Conservation (phyloP, 2,888 invertebrate species). For the Polymixis lichenea region DNA sequence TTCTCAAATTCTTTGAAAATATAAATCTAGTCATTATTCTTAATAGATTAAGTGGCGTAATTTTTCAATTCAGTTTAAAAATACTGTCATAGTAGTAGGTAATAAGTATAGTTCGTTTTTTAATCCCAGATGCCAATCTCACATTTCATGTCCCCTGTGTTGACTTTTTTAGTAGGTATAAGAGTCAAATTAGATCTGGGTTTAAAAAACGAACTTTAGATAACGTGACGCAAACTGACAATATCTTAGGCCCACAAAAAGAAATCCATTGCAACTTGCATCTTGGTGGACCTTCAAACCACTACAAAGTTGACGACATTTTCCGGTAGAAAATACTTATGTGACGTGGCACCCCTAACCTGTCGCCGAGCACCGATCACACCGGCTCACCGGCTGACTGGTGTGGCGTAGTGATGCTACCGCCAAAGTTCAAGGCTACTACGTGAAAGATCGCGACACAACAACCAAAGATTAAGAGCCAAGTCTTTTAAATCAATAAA, state of each 20-base stretch:
- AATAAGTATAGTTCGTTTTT: too few relatives aligned
- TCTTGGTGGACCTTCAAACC: slow-evolving; percentile 15
- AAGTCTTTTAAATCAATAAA: slow-evolving; percentile 33
- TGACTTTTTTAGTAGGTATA: too few relatives aligned
- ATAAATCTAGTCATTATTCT: background rate
- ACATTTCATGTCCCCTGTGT: too few relatives aligned
- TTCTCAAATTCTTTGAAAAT: slow-evolving; percentile 23
- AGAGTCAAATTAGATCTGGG: too few relatives aligned
- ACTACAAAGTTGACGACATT: slow-evolving; percentile 1
- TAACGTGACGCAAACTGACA: background rate
- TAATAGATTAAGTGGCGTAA: background rate
- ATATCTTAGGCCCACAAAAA: background rate
- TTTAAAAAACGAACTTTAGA: too few relatives aligned
- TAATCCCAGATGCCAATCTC: too few relatives aligned
- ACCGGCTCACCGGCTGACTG: slow-evolving; percentile 5
- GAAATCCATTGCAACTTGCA: slow-evolving; percentile 4
- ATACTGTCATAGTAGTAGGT: background rate
- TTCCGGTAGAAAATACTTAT: slow-evolving; percentile 39
- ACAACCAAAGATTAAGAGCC: slow-evolving; percentile 32
- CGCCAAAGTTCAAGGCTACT: slow-evolving; percentile 61
- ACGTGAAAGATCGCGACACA: slow-evolving; percentile 35
- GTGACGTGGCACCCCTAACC: slow-evolving; percentile 54
- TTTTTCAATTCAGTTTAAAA: slow-evolving; percentile 9
- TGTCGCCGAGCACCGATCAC: slow-evolving; percentile 27
- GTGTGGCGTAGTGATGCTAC: slow-evolving; percentile 16